Percentiles rank a stretch among this genome's conserved stretches.
Conservation (phyloP, 2,888 invertebrate genomes). For the Hedychridium roseum region DNA sequence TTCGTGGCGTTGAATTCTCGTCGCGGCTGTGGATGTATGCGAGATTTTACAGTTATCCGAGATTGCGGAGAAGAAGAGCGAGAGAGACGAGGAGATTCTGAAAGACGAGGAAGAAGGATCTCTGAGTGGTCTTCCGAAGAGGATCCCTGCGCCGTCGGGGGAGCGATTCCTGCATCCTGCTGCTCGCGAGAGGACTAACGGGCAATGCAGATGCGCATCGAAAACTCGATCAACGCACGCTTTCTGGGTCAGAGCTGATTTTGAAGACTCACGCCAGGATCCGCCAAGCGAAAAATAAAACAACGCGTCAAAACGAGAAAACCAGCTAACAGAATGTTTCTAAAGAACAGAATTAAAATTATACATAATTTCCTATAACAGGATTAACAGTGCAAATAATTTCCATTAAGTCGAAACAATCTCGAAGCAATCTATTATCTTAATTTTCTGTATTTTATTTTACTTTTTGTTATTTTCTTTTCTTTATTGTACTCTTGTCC, state of each 20-base stretch:
- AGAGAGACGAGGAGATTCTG: conserved; percentile 26
- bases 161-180: conserved; percentile 18
- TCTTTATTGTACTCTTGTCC: no score
- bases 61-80: conserved; percentile 20
- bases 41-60: conserved; percentile 45
- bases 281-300: no score
- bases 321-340: no score
- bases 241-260: conserved; percentile 11
- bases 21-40: conserved; percentile 2
- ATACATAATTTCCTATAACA: no score
- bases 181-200: conserved; percentile 23
- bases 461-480: not conserved
- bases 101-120: conserved; percentile 24
- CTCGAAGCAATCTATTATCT: no score
- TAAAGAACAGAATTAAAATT: no score
- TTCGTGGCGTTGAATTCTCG: no score
- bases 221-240: conserved; percentile 9
- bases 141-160: conserved; percentile 1
- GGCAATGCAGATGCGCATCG: conserved; percentile 14
- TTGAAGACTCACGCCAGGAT: no score
- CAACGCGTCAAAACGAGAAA: no score
- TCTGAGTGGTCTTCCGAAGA: conserved; percentile 16
- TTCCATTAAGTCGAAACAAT: no score
- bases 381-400: no score
- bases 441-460: no score